Conservation (phyloP, 2,113 vertebrate genomes). For the Callorhinus ursinus region DNA sequence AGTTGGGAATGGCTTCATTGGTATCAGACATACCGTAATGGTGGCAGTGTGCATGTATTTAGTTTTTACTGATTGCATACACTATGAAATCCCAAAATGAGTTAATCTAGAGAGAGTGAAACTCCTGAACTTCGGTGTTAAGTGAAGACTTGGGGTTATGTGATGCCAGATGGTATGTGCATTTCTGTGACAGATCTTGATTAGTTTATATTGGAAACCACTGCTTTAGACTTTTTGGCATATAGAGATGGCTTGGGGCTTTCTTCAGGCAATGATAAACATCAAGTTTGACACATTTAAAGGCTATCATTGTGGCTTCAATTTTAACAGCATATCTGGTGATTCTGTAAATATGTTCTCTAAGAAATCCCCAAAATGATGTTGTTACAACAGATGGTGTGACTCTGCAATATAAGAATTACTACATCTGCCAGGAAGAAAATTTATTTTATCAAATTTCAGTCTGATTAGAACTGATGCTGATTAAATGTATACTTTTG, state of each 20-base stretch:
- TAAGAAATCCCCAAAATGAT: slow-evolving; percentile 54
- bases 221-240: not conserved
- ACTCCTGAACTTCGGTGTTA: not conserved
- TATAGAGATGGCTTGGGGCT: slow-evolving; percentile 13
- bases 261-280: slow-evolving; percentile 54
- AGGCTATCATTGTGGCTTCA: not conserved
- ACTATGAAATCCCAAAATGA: not conserved
- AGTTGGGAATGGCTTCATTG: not conserved
- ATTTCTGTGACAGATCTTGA: not conserved
- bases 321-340: slow-evolving; percentile 55
- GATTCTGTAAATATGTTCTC: slow-evolving; percentile 59
- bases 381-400: slow-evolving; percentile 61
- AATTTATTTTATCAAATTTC: slow-evolving; percentile 56
- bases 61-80: not conserved
- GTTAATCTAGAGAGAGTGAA: not conserved
- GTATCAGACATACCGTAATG: not conserved
- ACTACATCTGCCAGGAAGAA: not conserved
- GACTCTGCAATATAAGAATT: slow-evolving; percentile 51
- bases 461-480: not conserved
- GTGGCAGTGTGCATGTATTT: not conserved
- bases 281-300: slow-evolving; percentile 50
- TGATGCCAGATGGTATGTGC: not conserved
- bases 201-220: slow-evolving; percentile 29
- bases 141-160: not conserved
- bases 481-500: not conserved